Conservation (phyloP, 1,140 invertebrate genomes). For the Hestina assimilis region DNA sequence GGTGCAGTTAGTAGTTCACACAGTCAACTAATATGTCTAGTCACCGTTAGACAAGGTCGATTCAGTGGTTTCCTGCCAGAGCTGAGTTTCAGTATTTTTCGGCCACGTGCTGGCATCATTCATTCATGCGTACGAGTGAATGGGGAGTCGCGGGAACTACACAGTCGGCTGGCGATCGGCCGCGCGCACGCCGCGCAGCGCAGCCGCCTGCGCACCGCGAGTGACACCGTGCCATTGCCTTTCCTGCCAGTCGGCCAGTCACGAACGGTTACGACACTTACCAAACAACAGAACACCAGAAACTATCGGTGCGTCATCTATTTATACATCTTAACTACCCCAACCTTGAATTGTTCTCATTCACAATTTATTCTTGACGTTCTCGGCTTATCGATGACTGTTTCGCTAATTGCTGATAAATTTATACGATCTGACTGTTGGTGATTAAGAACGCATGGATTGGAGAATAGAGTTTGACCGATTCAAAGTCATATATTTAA, state of each 20-base stretch:
- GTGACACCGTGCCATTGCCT: constrained; percentile 28
- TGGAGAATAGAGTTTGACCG: constrained; percentile 30
- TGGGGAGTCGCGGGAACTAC: constrained; percentile 40
- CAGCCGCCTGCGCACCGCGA: constrained; percentile 49
- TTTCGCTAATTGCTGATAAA: constrained; percentile 47
- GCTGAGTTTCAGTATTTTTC: constrained; percentile 59
- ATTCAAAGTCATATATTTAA: constrained; percentile 3
- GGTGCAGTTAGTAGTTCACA: constrained; percentile 10
- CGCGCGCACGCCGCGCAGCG: constrained; percentile 53
- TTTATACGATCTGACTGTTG: constrained; percentile 38
- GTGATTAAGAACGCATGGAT: constrained; percentile 38
- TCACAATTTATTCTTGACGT: constrained; percentile 12
- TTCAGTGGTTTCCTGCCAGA: constrained; percentile 40
- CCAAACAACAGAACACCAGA: constrained; percentile 35
- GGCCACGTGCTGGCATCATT: constrained; percentile 54
- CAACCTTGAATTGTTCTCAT: constrained; percentile 52
- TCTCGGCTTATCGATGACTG: constrained; percentile 12
- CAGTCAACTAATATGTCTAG: constrained; percentile 25
- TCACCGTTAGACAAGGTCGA: constrained; percentile 39
- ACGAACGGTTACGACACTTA: constrained; percentile 17
- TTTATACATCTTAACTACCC: constrained; percentile 43
- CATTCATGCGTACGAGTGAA: constrained; percentile 68
- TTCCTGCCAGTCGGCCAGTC: not conserved
- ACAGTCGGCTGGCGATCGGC: constrained; percentile 57
- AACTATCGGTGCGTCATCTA: constrained; percentile 59